A percentile compares a stretch with the other conserved stretches of the same genome.
Conservation (phyloP, 2,113 vertebrate genomes). For the Atherinomorus stipes region DNA sequence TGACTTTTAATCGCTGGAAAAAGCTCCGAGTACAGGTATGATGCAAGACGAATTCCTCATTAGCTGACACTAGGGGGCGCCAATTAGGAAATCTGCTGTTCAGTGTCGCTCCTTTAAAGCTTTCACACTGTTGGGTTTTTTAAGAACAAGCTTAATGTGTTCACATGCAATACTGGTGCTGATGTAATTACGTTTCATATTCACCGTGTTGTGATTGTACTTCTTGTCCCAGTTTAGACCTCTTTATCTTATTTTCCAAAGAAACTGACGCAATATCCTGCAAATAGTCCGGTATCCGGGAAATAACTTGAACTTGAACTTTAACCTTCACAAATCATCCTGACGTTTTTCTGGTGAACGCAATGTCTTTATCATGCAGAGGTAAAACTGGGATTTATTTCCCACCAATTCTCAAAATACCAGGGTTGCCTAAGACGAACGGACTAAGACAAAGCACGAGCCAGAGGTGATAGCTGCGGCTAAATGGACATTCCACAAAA, state of each 20-base stretch:
- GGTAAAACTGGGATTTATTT: not conserved
- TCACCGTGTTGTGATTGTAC: not conserved
- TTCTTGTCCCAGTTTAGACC: not conserved
- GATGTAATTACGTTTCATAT: not conserved
- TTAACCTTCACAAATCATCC: not conserved
- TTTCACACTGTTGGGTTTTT: not conserved
- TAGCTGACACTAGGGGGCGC: no score
- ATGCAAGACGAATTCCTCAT: no score
- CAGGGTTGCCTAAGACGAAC: conserved; percentile 49
- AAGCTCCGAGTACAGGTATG: no score
- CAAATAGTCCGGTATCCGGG: not conserved
- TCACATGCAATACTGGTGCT: not conserved
- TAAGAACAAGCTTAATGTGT: not conserved
- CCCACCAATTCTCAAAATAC: conserved; percentile 35
- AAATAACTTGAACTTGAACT: conserved; percentile 5
- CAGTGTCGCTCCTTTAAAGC: not conserved
- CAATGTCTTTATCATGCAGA: conserved; percentile 1
- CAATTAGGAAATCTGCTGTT: no score
- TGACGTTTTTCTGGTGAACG: not conserved
- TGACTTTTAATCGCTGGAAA: no score
- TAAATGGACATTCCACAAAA: conserved; percentile 24
- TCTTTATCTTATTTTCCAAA: not conserved
- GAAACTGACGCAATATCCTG: not conserved
- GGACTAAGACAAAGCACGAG: not conserved
- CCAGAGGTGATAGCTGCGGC: not conserved